Evolutionary conservation across 2,113 vertebrate genomes (phyloP), one percentile per base, ranked within the genome.

Genomic region (Raja brachyura): DNA sequence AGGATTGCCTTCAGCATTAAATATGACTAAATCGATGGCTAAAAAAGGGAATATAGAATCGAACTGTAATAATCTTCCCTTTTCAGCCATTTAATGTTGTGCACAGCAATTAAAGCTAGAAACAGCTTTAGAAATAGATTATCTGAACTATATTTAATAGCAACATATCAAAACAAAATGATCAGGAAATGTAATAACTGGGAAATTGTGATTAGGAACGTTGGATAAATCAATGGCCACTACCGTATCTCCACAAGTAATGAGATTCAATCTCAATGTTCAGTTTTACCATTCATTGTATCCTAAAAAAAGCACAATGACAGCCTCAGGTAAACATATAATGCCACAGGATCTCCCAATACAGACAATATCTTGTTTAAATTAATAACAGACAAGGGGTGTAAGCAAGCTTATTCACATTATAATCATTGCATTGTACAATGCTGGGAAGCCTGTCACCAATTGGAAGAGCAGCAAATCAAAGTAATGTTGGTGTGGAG

Each of bases 81-180:
- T 61, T 86, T 6, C 13, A 56, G 13, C 11, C 56, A 86, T 61
- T 86, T 61, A 63, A 31, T 63, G 59, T n/a, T 86, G 22, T 59
- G 81, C 54, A 28, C 54, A 85, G 54, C 54, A 59, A 22, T 25
- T 59, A 85, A 85, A 85, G 81, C 9, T 28, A 28, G 81, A 11
- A 59, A n/a, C 54, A 59, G n/a, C n/a, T n/a, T n/a, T n/a, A n/a
- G 22, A 85, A 85, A 85, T 85, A 54, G 54, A 85, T 85, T 85
- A 85, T 59, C 81, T 14, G 3, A 59, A 22, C 81, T 59, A 0
- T 3, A 11, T n/a, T 28, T 85, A 85, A 59, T 59, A n/a, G 25
- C 28, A 61, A 61, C 25, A 63, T 4, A 86, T 86, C 83, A 61
- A 86, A 86, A 5, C 10, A 86, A 86, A 14, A 86, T 86, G 25